These are phyloP conservation scores for Balaeniceps rex DNA, from an alignment of 2,113 vertebrate species.

Conservation along the genomic window DNA sequence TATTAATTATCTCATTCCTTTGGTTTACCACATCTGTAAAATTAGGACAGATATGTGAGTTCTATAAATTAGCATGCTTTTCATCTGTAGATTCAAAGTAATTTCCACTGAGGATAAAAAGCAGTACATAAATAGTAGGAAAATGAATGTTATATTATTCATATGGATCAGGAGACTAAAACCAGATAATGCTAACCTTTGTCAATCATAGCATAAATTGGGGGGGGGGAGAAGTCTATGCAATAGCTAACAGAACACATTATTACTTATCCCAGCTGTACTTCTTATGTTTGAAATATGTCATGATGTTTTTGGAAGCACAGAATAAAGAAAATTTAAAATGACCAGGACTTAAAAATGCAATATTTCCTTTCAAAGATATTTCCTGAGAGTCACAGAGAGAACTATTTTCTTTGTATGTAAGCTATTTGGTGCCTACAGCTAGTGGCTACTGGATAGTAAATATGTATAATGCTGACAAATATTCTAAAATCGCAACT, in stretches of 20 bases:
- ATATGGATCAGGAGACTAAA: slow-evolving; percentile 7
- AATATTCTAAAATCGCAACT: neutral
- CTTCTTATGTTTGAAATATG: neutral
- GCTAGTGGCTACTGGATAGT: neutral
- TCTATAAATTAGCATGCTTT: slow-evolving; percentile 57
- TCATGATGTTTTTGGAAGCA: neutral
- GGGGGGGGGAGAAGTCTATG: neutral
- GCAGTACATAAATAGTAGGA: slow-evolving; percentile 6
- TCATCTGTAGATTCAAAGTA: slow-evolving; percentile 43
- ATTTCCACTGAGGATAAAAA: slow-evolving; percentile 55
- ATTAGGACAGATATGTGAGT: slow-evolving; percentile 7
- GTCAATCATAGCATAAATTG: neutral
- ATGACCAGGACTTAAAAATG: neutral
- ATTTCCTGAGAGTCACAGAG: neutral
- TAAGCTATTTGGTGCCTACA: neutral
- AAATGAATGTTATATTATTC: slow-evolving; percentile 33
- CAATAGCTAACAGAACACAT: neutral
- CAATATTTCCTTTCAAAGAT: neutral
- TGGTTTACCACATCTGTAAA: slow-evolving; percentile 31
- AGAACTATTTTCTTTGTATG: neutral
- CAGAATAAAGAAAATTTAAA: neutral
- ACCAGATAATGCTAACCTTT: slow-evolving; percentile 18
- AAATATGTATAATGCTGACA: neutral
- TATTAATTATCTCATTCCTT: slow-evolving; percentile 29
- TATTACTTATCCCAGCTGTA: neutral